These are phyloP conservation scores for Heterocephalus glaber DNA, from an alignment of 2,113 vertebrate species.

Conservation along the genomic window DNA sequence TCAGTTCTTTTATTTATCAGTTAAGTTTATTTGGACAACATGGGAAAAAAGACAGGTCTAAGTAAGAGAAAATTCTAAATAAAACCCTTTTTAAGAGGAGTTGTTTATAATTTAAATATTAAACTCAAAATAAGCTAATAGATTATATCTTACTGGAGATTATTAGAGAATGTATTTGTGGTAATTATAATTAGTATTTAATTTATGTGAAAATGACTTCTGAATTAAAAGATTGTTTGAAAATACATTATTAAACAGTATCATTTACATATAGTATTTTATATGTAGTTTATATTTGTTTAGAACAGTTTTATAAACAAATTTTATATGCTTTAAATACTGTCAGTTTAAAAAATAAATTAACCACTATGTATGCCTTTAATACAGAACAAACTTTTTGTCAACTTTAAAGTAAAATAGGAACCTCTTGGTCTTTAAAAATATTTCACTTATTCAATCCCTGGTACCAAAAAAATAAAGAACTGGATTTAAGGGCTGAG, in stretches of 20 bases:
- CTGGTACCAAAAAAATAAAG: too few relatives aligned
- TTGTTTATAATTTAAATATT: slow-evolving; percentile 56
- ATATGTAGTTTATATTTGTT: slow-evolving; percentile 25
- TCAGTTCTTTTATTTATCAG: background rate
- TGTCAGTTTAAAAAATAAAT: slow-evolving; percentile 33
- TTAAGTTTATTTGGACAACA: slow-evolving; percentile 29
- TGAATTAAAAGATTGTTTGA: slow-evolving; percentile 47
- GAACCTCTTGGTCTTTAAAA: slow-evolving; percentile 1
- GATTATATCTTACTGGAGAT: slow-evolving; percentile 4
- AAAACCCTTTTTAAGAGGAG: slow-evolving; percentile 14
- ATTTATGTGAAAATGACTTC: slow-evolving; percentile 52
- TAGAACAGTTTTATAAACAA: slow-evolving; percentile 40
- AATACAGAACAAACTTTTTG: slow-evolving; percentile 47
- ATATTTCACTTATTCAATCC: slow-evolving; percentile 43
- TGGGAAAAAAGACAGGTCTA: background rate
- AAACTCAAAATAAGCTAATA: slow-evolving; percentile 29
- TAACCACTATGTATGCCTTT: slow-evolving; percentile 1
- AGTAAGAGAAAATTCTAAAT: slow-evolving; percentile 51
- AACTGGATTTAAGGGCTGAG: too few relatives aligned
- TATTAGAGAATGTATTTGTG: slow-evolving; percentile 33
- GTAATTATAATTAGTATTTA: slow-evolving; percentile 56
- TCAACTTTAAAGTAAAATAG: background rate
- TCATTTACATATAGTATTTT: slow-evolving; percentile 6
- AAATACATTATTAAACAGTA: slow-evolving; percentile 51
- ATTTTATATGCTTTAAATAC: slow-evolving; percentile 34